Conservation (phyloP, 2,113 vertebrate species). For the Stegastes partitus region DNA sequence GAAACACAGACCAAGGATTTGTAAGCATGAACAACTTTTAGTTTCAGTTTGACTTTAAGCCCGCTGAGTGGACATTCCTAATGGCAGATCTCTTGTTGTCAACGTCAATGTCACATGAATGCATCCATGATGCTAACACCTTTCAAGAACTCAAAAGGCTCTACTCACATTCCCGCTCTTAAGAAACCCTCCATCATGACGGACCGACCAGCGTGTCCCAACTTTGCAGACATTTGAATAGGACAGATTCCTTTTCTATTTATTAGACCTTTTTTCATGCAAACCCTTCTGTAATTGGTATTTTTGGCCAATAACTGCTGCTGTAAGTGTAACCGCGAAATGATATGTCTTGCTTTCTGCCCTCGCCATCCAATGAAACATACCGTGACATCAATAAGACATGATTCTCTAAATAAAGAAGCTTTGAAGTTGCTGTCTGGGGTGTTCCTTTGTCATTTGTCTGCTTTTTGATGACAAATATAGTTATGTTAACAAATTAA, state of each 20-base stretch:
- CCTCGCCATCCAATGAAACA: conserved; percentile 19
- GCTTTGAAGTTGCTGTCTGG: conserved; percentile 27
- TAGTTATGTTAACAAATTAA: too few species aligned
- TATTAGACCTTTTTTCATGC: conserved; percentile 24
- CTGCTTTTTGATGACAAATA: not conserved
- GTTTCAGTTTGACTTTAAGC: conserved; percentile 7
- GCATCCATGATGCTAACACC: not conserved
- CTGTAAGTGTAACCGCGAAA: conserved; percentile 55
- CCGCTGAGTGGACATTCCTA: not conserved
- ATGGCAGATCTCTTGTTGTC: not conserved
- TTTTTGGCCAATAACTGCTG: conserved; percentile 60
- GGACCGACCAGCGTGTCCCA: too few species aligned
- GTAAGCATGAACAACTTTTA: not conserved
- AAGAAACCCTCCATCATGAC: conserved; percentile 19
- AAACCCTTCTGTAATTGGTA: conserved; percentile 39
- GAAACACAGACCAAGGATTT: not conserved
- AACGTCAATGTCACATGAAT: not conserved
- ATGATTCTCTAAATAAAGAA: conserved; percentile 66
- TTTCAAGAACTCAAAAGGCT: not conserved
- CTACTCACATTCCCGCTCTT: conserved; percentile 1
- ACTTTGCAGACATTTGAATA: not conserved
- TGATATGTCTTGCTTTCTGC: conserved; percentile 13
- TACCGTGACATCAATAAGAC: conserved; percentile 34
- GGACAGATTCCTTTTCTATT: conserved; percentile 10
- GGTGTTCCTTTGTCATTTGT: not conserved